Percentiles rank a stretch among this genome's conserved stretches.
phyloP scores from a whole-genome alignment of 1,140 invertebrate species.

The Penaeus vannamei region DNA sequence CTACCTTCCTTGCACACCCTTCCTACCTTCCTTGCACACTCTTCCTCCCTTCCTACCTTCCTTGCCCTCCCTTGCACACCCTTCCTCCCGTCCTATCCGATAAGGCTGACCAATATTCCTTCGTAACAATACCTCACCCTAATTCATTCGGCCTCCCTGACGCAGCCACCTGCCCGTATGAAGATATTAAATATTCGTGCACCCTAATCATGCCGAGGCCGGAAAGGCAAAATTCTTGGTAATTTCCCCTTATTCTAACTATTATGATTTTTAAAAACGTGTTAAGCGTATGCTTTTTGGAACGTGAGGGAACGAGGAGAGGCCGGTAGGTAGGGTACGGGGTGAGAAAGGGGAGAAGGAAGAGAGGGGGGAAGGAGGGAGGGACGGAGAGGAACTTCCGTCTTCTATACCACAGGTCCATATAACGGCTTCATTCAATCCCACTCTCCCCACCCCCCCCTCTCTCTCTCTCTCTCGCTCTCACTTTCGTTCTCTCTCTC shows the following conservation, averaged over 20 bases:
- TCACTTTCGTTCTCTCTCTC: not conserved
- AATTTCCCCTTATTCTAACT: too few species aligned
- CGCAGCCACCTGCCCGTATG: too few species aligned
- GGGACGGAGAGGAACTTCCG: not conserved
- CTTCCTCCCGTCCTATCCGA: not conserved
- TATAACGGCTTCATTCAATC: not conserved
- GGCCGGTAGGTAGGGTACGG: not conserved
- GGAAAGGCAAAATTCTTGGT: too few species aligned
- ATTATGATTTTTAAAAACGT: too few species aligned
- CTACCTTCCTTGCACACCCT: not conserved
- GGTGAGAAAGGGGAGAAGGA: not conserved
- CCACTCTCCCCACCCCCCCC: not conserved
- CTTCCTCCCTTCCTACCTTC: not conserved
- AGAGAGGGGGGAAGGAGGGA: not conserved
- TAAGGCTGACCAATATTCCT: slow-evolving; percentile 5
- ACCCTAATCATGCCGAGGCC: too few species aligned
- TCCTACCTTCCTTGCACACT: too few species aligned
- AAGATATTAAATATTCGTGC: too few species aligned
- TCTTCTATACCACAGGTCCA: not conserved
- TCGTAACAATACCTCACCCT: too few species aligned
- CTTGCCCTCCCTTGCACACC: not conserved
- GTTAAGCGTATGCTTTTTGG: too few species aligned
- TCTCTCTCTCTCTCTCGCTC: not conserved
- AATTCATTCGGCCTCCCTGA: too few species aligned
- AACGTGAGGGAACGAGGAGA: not conserved